These are phyloP conservation scores for Notarius lentiginosus DNA, from an alignment of 2,113 vertebrate species.

Conservation along the genomic window DNA sequence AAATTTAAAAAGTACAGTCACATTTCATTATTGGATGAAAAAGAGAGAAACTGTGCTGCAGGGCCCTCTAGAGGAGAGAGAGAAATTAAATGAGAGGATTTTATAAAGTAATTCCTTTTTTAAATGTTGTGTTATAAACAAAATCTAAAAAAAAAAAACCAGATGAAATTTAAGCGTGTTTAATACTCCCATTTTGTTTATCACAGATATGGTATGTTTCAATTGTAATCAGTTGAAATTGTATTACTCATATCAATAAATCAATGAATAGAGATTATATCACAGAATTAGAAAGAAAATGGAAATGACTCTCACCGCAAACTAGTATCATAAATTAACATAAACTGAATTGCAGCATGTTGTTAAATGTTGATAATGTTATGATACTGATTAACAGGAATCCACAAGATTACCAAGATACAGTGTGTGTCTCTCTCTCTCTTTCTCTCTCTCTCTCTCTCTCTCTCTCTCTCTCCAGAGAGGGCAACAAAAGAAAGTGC, in stretches of 20 bases:
- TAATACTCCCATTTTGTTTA: not conserved
- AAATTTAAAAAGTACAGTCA: not conserved
- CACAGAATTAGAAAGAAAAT: not conserved
- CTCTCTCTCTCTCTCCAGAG: too few species aligned
- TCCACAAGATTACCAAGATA: not conserved
- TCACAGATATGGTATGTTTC: not conserved
- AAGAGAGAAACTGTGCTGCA: slow-evolving; percentile 7
- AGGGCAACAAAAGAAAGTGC: not conserved
- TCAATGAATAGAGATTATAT: not conserved
- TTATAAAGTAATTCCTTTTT: not conserved
- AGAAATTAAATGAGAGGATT: not conserved
- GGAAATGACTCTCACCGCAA: not conserved
- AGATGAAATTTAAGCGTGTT: not conserved
- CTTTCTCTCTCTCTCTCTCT: not conserved
- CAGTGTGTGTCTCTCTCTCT: not conserved
- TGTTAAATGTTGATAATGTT: not conserved
- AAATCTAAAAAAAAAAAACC: not conserved
- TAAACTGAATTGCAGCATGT: not conserved
- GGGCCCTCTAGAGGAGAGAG: not conserved
- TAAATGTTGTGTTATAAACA: too few species aligned
- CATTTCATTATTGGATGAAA: not conserved
- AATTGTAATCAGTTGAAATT: not conserved
- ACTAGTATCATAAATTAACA: not conserved
- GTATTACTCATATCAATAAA: not conserved
- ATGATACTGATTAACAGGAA: not conserved